phyloP scores from a whole-genome alignment of 2,113 vertebrate genomes.

The Perognathus longimembris region DNA sequence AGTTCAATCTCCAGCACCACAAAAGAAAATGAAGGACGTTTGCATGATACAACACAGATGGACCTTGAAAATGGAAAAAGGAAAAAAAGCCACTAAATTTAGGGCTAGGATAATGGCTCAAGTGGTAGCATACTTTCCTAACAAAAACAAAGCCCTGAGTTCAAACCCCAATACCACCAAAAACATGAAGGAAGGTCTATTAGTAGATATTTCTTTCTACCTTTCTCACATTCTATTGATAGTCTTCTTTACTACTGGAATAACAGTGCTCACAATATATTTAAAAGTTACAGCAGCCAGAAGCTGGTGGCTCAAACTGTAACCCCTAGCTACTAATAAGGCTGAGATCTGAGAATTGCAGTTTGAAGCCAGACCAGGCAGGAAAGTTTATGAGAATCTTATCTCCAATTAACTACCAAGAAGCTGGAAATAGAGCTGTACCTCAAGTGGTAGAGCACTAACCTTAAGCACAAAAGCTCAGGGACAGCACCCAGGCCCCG shows the following conservation, averaged over 20 bases:
- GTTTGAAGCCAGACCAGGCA: no score
- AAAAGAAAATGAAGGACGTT: neutral
- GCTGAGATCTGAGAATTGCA: no score
- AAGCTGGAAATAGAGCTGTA: no score
- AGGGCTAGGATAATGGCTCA: no score
- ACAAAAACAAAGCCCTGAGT: no score
- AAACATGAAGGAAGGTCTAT: neutral
- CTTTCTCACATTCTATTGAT: neutral
- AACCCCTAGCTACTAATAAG: neutral
- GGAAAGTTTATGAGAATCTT: no score
- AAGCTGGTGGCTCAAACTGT: neutral
- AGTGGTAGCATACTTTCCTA: no score
- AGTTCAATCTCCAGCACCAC: neutral
- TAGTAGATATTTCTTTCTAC: constrained; percentile 30
- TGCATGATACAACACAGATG: constrained; percentile 1
- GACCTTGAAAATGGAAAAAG: neutral
- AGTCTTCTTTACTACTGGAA: constrained; percentile 41
- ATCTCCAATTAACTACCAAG: no score
- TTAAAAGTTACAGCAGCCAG: neutral
- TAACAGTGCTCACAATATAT: constrained; percentile 3
- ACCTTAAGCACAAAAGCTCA: no score
- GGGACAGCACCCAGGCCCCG: no score
- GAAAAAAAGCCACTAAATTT: no score
- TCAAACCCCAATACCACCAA: neutral
- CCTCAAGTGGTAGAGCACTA: no score